These are phyloP conservation scores for Campylorhamphus procurvoides DNA, from an alignment of 2,113 vertebrate species.

Conservation along the genomic window DNA sequence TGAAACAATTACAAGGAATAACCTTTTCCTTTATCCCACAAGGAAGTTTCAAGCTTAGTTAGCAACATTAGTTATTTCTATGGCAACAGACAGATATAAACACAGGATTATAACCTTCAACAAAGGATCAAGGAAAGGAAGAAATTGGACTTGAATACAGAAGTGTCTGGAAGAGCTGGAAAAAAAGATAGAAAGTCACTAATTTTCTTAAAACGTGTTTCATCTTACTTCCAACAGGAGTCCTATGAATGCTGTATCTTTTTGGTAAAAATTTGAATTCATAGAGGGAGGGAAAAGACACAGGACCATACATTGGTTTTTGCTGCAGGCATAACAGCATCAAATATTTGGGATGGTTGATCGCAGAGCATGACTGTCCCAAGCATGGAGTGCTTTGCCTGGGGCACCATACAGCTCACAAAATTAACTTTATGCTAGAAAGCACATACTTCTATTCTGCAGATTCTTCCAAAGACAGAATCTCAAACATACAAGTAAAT, in stretches of 20 bases:
- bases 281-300: not conserved
- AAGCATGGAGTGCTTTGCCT: not conserved
- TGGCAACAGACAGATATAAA: constrained; percentile 52
- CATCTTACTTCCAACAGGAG: not conserved
- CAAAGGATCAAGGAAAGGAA: constrained; percentile 41
- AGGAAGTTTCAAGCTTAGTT: constrained; percentile 45
- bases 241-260: not conserved
- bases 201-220: not conserved
- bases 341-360: not conserved
- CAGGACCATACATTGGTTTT: not conserved
- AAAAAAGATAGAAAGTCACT: not conserved
- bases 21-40: not conserved
- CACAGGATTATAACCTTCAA: constrained; percentile 62
- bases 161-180: constrained; percentile 1
- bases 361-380: not conserved
- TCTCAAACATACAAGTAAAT: not conserved
- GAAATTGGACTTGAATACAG: not conserved
- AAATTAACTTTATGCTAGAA: not conserved
- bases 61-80: constrained; percentile 41
- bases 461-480: not conserved
- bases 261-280: not conserved
- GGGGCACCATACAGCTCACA: not conserved
- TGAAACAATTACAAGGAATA: constrained; percentile 1
- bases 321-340: not conserved
- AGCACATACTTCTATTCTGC: not conserved